These are phyloP conservation scores for Megalopta genalis DNA, from an alignment of 1,140 invertebrate genomes.

Conservation along the genomic window DNA sequence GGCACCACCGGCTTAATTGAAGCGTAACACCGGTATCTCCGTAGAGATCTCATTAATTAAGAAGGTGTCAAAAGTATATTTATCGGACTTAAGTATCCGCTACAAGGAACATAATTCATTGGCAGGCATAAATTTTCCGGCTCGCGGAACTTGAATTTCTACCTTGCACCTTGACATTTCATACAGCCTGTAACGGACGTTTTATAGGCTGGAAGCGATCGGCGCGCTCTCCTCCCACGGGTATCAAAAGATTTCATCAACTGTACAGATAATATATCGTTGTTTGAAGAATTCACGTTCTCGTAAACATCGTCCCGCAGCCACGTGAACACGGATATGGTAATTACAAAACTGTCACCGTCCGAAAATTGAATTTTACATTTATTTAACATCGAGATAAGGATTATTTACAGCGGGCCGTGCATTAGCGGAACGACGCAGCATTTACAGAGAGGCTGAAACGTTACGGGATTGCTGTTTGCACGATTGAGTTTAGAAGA, in stretches of 20 bases:
- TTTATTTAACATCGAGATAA: no score
- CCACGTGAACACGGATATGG: no score
- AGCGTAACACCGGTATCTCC: not conserved
- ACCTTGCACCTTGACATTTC: constrained; percentile 8
- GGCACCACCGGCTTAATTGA: not conserved
- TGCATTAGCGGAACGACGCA: no score
- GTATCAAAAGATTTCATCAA: not conserved
- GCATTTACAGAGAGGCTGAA: no score
- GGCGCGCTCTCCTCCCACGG: not conserved
- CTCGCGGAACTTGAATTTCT: constrained; percentile 7
- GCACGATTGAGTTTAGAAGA: no score
- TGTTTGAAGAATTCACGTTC: not conserved
- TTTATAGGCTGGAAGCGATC: no score
- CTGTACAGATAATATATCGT: not conserved
- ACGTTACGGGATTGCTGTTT: no score
- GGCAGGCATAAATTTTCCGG: constrained; percentile 2
- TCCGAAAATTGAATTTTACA: no score
- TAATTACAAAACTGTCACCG: no score
- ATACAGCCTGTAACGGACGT: no score
- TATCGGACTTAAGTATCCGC: not conserved
- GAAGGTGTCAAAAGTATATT: not conserved
- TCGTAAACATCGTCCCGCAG: not conserved
- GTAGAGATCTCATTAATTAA: not conserved
- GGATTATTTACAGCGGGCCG: no score
- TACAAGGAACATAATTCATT: not conserved